These are phyloP conservation scores for Pediacus dermestoides DNA, from an alignment of 2,888 invertebrate species.

Conservation along the genomic window DNA sequence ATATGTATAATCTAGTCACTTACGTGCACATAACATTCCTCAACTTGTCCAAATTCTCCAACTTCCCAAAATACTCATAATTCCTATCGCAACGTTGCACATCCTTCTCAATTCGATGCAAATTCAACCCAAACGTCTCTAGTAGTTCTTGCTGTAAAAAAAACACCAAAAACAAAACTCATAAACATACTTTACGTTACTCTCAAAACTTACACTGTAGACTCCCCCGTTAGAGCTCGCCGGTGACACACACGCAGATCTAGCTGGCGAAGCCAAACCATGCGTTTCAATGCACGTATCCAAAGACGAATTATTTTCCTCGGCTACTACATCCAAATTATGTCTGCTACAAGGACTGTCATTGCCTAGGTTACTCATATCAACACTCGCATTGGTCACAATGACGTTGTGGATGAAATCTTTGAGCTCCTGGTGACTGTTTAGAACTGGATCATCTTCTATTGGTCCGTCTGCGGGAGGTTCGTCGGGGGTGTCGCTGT, in stretches of 20 bases:
- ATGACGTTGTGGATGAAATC: constrained; percentile 61
- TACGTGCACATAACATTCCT: constrained; percentile 95
- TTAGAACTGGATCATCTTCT: constrained; percentile 14
- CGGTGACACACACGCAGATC: constrained; percentile 71
- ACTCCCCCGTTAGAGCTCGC: constrained; percentile 90
- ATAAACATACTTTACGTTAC: constrained; percentile 2
- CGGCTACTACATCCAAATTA: constrained; percentile 57
- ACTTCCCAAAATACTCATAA: constrained; percentile 86
- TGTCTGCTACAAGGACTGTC: constrained; percentile 54
- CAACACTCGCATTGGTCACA: constrained; percentile 69
- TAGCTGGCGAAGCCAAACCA: constrained; percentile 46
- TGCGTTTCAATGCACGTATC: constrained; percentile 50
- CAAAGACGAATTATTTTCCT: constrained; percentile 53
- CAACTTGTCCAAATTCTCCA: constrained; percentile 88
- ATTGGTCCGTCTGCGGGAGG: too few relatives aligned
- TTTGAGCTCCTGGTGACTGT: constrained; percentile 31
- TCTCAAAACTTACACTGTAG: constrained; percentile 66
- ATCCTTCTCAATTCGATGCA: constrained; percentile 95
- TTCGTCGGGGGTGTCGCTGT: too few relatives aligned
- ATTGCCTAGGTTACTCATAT: constrained; percentile 48
- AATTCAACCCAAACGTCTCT: constrained; percentile 80
- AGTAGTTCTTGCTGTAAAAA: constrained; percentile 72
- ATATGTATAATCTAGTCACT: constrained; percentile 45
- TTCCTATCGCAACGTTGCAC: constrained; percentile 94
- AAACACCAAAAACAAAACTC: constrained; percentile 1